A percentile compares a stretch with the other conserved stretches of the same genome.
These are phyloP conservation scores for Pseudachorutes palmiensis DNA, from an alignment of 1,140 invertebrate genomes.

Conservation along the genomic window DNA sequence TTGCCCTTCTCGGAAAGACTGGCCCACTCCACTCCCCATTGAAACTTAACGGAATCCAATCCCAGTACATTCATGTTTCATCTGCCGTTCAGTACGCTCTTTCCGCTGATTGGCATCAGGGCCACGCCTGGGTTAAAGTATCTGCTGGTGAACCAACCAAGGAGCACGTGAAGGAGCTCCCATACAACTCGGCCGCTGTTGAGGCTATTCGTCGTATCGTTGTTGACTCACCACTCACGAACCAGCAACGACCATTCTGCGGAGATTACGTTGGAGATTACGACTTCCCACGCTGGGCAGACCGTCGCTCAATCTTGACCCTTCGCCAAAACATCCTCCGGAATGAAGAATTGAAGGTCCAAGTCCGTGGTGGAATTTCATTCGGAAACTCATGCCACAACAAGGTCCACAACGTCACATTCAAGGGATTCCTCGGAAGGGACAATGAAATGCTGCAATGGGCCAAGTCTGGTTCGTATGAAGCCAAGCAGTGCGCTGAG, in stretches of 20 bases:
- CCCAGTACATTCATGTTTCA: not conserved
- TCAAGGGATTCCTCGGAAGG: constrained; percentile 26
- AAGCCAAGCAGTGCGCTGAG: constrained; percentile 27
- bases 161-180: constrained; percentile 25
- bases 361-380: constrained; percentile 10
- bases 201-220: constrained; percentile 24
- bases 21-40: constrained; percentile 14
- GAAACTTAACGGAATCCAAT: constrained; percentile 13
- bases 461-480: constrained; percentile 25
- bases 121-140: constrained; percentile 17
- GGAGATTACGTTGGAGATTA: constrained; percentile 27
- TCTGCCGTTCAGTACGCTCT: constrained; percentile 28
- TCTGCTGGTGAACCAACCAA: constrained; percentile 30
- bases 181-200: constrained; percentile 18
- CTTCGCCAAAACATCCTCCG: constrained; percentile 24
- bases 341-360: constrained; percentile 19
- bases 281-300: constrained; percentile 17
- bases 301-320: constrained; percentile 20
- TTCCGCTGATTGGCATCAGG: not conserved
- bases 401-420: constrained; percentile 21
- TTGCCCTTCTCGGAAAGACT: constrained; percentile 30
- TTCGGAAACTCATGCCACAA: constrained; percentile 26
- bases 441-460: constrained; percentile 26
- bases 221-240: constrained; percentile 17
- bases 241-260: constrained; percentile 26